Evolutionary conservation across 92 coral and sea anemone genomes (phyloP), one percentile per base, ranked within the genome.

Genomic region (Desmophyllum pertusum): DNA sequence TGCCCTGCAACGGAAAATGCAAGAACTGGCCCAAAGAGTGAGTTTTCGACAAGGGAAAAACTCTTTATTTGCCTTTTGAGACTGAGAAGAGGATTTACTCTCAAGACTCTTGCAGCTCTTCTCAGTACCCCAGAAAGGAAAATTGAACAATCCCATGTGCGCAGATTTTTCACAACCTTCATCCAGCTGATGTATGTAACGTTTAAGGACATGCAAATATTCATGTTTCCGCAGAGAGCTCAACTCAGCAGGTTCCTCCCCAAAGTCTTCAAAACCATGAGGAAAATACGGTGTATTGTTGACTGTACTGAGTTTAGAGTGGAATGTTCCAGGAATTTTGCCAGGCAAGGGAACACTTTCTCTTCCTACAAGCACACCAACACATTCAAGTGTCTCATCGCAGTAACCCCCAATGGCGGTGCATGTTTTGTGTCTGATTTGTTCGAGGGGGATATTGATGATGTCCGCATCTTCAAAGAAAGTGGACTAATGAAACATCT

Each of bases 341-440:
- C 90, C n/a, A n/a, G n/a, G n/a, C n/a, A n/a, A n/a, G n/a, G n/a
- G n/a, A n/a, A n/a, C 25, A 89, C 88, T 18, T 89, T 55, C 75
- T 79, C 86, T 27, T 77, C 83, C 21, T 91, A 88, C 88, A 91
- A 91, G 45, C 94, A 91, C 59, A 63, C 94, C 3, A 91, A 91
- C 91, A 91, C 89, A 14, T 91, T 91, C 39, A 91, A 91, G 82
- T 81, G 94, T 51, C 90, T 91, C n/a, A 91, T 91, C 43, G 92
- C 92, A 38, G 82, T 67, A 73, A 86, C 66, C 70, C 92, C 93
- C 17, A 90, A 90, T 90, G 93, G 93, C 52, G 93, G 93, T 30
- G 83, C 87, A 36, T 89, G 93, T 67, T 89, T 89, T 70, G 87
- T 81, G 27, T 89, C 93, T 6, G 93, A 90, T 77, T 77, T 90